A percentile compares a stretch with the other conserved stretches of the same genome.
phyloP scores from a whole-genome alignment of 2,797 vertebrate species.

The Silurus aristotelis region DNA sequence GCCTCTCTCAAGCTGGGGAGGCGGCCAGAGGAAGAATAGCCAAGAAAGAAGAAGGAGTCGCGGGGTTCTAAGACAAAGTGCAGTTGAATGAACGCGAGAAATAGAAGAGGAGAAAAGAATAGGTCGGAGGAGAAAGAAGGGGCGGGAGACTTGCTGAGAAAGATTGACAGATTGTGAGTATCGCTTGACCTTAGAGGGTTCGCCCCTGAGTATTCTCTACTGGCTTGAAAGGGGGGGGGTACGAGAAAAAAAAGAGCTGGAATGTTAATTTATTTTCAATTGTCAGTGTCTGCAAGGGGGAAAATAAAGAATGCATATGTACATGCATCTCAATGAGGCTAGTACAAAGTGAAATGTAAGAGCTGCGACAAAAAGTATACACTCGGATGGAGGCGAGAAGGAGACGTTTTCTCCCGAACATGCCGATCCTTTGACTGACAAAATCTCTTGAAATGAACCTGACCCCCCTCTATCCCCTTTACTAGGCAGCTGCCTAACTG shows the following conservation, averaged over 20 bases:
- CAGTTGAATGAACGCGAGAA: conserved; percentile 68
- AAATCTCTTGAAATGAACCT: not conserved
- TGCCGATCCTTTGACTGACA: not conserved
- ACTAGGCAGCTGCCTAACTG: not conserved
- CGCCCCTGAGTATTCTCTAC: conserved; percentile 73
- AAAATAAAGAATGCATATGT: conserved; percentile 76
- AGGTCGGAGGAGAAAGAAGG: conserved; percentile 61
- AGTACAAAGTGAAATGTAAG: conserved; percentile 68
- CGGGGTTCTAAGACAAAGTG: conserved; percentile 57
- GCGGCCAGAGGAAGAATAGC: conserved; percentile 64
- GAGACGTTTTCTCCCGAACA: not conserved
- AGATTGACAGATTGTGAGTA: conserved; percentile 80
- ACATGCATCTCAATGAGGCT: conserved; percentile 75
- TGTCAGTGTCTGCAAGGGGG: conserved; percentile 64
- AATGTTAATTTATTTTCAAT: conserved; percentile 86
- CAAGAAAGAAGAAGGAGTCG: conserved; percentile 37
- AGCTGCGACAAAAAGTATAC: conserved; percentile 63
- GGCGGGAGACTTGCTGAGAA: conserved; percentile 67
- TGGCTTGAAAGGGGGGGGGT: conserved; percentile 60
- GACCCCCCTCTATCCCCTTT: not conserved
- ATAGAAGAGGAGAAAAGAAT: conserved; percentile 51
- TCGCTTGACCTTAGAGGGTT: conserved; percentile 75
- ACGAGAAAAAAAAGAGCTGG: conserved; percentile 75
- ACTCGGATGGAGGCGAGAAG: conserved; percentile 64
- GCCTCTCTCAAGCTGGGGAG: conserved; percentile 74